phyloP scores from a whole-genome alignment of 2,888 invertebrate species.

The Hedychridium roseum region DNA sequence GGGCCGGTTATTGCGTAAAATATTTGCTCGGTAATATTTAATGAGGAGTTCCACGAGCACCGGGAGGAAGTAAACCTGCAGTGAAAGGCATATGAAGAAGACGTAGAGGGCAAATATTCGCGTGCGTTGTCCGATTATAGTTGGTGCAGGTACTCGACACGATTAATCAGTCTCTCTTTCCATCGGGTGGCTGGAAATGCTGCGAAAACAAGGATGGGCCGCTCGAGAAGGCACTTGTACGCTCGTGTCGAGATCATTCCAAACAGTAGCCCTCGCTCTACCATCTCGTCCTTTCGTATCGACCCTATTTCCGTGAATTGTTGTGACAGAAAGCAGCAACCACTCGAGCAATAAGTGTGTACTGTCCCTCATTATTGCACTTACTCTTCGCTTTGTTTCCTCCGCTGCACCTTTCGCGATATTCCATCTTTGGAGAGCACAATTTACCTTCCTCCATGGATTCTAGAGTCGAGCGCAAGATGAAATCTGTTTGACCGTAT shows the following conservation, averaged over 20 bases:
- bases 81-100: conserved; percentile 4
- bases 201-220: conserved; percentile 42
- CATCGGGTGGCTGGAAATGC: conserved; percentile 32
- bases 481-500: no score
- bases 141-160: conserved; percentile 26
- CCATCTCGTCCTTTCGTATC: conserved; percentile 32
- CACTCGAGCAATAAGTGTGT: conserved; percentile 34
- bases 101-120: conserved; percentile 19
- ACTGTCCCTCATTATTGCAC: conserved; percentile 29
- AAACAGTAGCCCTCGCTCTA: conserved; percentile 38
- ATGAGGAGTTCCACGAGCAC: no score
- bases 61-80: no score
- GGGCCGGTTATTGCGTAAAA: no score
- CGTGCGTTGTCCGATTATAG: conserved; percentile 21
- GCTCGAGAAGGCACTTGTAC: conserved; percentile 31
- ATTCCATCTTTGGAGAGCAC: neutral
- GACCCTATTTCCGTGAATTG: conserved; percentile 41
- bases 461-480: no score
- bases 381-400: conserved; percentile 16
- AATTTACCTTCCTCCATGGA: no score
- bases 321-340: conserved; percentile 50
- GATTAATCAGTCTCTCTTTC: conserved; percentile 40
- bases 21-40: no score
- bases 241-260: conserved; percentile 45
- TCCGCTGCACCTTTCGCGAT: neutral